Conservation (phyloP, 2,113 vertebrate species). For the Nestor notabilis region DNA sequence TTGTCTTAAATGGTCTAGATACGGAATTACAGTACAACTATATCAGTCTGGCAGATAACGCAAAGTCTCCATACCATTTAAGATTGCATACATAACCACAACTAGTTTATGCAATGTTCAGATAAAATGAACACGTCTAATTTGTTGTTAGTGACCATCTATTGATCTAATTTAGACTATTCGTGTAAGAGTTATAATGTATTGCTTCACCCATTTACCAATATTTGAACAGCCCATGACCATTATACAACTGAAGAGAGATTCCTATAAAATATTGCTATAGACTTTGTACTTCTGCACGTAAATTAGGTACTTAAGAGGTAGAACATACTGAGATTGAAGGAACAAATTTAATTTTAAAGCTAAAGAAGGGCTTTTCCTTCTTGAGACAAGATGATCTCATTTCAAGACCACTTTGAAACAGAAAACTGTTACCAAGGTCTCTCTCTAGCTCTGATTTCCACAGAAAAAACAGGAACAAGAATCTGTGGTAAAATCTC, state of each 20-base stretch:
- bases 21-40: background rate
- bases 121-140: background rate
- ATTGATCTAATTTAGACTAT: background rate
- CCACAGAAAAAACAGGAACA: background rate
- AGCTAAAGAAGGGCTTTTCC: rapidly evolving
- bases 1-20: background rate
- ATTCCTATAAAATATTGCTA: background rate
- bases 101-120: background rate
- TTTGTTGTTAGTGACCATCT: background rate
- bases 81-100: background rate
- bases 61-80: background rate
- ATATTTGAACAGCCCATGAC: background rate
- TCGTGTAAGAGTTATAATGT: rapidly evolving
- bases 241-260: background rate
- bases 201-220: background rate
- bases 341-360: background rate
- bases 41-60: background rate
- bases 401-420: background rate
- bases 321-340: background rate
- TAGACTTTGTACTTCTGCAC: background rate
- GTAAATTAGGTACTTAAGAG: background rate
- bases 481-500: background rate
- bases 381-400: background rate
- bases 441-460: background rate
- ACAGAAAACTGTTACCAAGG: background rate